phyloP scores from a whole-genome alignment of 2,888 invertebrate genomes.

The Orchestes rusci region DNA sequence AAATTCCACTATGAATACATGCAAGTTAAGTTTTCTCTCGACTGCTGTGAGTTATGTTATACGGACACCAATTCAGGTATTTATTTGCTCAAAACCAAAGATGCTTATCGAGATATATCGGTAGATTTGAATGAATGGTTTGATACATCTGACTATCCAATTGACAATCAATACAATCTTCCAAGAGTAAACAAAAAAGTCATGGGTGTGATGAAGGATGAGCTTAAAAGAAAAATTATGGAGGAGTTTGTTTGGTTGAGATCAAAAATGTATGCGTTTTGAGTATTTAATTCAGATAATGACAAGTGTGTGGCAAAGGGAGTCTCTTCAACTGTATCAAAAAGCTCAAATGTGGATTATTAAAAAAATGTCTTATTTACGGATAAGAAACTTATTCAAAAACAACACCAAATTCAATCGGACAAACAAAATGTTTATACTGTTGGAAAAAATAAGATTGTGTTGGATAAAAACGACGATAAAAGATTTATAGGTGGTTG shows the following conservation, averaged over 20 bases:
- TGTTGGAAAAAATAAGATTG: too few relatives aligned
- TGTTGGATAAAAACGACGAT: too few relatives aligned
- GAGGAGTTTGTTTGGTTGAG: constrained; percentile 8
- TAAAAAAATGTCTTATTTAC: too few relatives aligned
- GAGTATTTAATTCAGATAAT: too few relatives aligned
- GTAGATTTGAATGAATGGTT: constrained; percentile 1
- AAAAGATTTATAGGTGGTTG: too few relatives aligned
- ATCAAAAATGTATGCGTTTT: constrained; percentile 10
- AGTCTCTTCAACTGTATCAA: too few relatives aligned
- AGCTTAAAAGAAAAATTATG: constrained; percentile 7
- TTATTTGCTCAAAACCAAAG: constrained; percentile 9
- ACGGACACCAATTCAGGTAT: constrained; percentile 7
- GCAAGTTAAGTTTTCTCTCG: background rate
- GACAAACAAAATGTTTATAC: too few relatives aligned
- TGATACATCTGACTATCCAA: constrained; percentile 8
- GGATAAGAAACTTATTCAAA: too few relatives aligned
- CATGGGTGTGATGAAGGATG: constrained; percentile 9
- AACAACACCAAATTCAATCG: background rate
- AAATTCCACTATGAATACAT: constrained; percentile 11
- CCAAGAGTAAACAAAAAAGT: constrained; percentile 5
- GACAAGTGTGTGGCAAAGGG: too few relatives aligned
- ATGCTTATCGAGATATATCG: constrained; percentile 7
- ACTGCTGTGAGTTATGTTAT: constrained; percentile 5
- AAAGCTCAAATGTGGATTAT: background rate
- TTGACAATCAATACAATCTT: constrained; percentile 6